These are phyloP conservation scores for Azemiops feae DNA, from an alignment of 2,113 vertebrate species.

Conservation along the genomic window DNA sequence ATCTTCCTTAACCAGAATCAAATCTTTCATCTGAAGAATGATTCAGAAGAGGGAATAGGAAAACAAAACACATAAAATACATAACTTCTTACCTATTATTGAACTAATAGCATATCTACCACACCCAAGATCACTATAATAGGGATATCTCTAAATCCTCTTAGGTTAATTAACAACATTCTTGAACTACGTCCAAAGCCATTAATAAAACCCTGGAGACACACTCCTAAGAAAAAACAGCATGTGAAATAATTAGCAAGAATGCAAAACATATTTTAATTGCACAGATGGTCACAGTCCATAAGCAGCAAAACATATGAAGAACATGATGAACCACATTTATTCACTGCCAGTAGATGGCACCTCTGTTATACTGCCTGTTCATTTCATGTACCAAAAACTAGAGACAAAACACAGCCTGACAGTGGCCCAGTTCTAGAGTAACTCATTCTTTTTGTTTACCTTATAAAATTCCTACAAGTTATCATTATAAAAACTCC, in stretches of 20 bases:
- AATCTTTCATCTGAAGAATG: neutral
- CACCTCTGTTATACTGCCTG: neutral
- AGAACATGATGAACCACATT: neutral
- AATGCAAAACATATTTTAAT: neutral
- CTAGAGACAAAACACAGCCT: neutral
- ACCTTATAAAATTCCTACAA: neutral
- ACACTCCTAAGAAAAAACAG: neutral
- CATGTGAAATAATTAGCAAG: neutral
- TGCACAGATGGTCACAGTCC: neutral
- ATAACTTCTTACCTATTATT: neutral
- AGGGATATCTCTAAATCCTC: neutral
- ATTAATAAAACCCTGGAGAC: neutral
- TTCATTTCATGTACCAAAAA: neutral
- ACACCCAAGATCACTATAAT: neutral
- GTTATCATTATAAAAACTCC: neutral
- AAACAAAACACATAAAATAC: neutral
- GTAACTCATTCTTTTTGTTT: neutral
- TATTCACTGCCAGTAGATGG: conserved; percentile 21
- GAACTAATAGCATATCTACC: neutral
- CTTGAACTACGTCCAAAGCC: neutral
- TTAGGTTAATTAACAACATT: neutral
- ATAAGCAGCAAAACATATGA: neutral
- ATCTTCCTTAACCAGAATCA: neutral
- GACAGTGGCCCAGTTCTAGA: neutral
- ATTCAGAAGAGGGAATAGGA: neutral